Percentiles rank a stretch among this genome's conserved stretches.
phyloP scores from a whole-genome alignment of 2,888 invertebrate species.

The Leistus spinibarbis region DNA sequence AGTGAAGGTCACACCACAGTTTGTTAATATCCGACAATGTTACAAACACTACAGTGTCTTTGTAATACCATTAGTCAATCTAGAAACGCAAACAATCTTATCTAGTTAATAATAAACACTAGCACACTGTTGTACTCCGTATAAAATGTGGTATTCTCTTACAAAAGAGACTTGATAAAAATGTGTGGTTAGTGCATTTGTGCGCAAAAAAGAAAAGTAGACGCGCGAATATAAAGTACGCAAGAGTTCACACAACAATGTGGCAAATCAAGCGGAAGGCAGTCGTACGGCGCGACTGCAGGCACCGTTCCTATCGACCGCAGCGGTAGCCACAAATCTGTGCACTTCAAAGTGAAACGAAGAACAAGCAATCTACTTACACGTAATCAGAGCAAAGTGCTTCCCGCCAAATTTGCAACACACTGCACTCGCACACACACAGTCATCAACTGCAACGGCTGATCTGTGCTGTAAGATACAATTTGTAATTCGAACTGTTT shows the following conservation, averaged over 20 bases:
- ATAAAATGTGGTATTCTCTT: too few relatives aligned
- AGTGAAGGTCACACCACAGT: too few relatives aligned
- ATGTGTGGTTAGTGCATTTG: neutral
- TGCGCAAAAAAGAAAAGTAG: neutral
- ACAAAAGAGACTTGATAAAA: neutral
- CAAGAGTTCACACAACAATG: conserved; percentile 4
- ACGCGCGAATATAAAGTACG: neutral
- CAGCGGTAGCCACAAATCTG: neutral
- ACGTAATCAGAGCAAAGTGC: conserved; percentile 6
- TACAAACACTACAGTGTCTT: too few relatives aligned
- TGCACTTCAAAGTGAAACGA: conserved; percentile 7
- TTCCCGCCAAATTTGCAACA: conserved; percentile 19
- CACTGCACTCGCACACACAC: neutral
- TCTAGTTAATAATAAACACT: too few relatives aligned
- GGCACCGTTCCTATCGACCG: conserved; percentile 3
- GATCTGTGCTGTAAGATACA: neutral
- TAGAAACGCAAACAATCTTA: too few relatives aligned
- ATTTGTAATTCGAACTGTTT: neutral
- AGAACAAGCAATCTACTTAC: conserved; percentile 16
- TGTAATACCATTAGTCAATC: too few relatives aligned
- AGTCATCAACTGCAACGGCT: neutral
- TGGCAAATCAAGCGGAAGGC: conserved; percentile 9
- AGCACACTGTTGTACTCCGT: neutral
- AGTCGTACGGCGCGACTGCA: neutral
- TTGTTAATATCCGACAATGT: too few relatives aligned